These are phyloP conservation scores for Rhyacophila evoluta DNA, from an alignment of 2,888 invertebrate species.

Conservation along the genomic window DNA sequence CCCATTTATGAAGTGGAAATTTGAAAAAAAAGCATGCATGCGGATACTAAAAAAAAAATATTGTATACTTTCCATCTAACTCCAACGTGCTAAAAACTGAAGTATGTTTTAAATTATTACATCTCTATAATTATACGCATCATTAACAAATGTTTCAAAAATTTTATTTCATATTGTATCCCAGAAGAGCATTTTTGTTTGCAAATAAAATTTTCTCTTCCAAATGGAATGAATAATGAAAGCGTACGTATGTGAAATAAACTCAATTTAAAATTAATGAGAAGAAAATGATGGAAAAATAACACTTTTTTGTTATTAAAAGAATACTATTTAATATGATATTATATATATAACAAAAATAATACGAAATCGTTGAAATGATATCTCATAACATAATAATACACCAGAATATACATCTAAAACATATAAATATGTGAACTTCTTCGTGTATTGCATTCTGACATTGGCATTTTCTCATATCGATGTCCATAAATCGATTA, in stretches of 20 bases:
- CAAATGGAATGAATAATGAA: neutral
- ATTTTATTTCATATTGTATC: neutral
- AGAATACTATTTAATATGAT: too few species aligned
- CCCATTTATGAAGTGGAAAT: too few species aligned
- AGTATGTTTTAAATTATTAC: neutral
- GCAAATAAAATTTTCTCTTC: neutral
- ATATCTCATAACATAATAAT: too few species aligned
- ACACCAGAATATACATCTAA: too few species aligned
- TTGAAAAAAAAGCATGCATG: too few species aligned
- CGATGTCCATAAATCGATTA: too few species aligned
- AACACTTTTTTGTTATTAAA: too few species aligned
- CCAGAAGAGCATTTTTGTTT: neutral
- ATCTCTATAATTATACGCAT: neutral
- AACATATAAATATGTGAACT: too few species aligned
- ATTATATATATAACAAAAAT: too few species aligned
- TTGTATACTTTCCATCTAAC: neutral
- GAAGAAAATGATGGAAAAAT: neutral
- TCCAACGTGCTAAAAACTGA: neutral
- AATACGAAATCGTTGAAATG: too few species aligned
- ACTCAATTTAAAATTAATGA: slow-evolving; percentile 7
- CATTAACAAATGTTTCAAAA: neutral
- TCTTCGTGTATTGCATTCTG: too few species aligned
- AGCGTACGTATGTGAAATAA: slow-evolving; percentile 4
- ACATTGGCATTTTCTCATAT: too few species aligned
- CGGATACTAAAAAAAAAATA: neutral